These are phyloP conservation scores for Ursus arctos DNA, from an alignment of 2,113 vertebrate genomes.

Conservation along the genomic window DNA sequence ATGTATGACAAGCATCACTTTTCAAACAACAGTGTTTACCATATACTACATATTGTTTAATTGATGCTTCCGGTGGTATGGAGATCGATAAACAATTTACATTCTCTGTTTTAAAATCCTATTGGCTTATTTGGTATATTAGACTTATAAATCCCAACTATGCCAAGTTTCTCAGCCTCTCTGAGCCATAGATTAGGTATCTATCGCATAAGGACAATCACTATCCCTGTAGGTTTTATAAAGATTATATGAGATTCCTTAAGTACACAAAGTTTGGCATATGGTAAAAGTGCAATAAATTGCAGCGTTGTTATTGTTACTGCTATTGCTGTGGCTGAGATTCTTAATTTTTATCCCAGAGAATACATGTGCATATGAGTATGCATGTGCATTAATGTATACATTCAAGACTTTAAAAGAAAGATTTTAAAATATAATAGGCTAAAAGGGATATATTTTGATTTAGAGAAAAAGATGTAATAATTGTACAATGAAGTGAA, in stretches of 20 bases:
- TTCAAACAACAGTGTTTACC: not conserved
- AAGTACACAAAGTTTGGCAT: not conserved
- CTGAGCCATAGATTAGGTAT: not conserved
- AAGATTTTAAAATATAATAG: not conserved
- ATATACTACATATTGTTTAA: not conserved
- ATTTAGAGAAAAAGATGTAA: not conserved
- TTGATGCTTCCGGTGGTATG: not conserved
- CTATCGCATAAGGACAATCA: not conserved
- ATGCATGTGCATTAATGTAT: not conserved
- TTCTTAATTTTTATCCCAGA: not conserved
- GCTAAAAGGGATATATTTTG: not conserved
- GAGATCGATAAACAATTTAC: constrained; percentile 18
- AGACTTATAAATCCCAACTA: not conserved
- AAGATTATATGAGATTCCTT: not conserved
- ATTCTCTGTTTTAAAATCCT: not conserved
- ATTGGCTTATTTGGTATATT: not conserved
- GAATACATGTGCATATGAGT: too few species aligned
- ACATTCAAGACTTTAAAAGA: not conserved
- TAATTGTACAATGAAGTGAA: not conserved
- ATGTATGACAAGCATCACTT: not conserved
- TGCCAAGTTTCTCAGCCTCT: not conserved
- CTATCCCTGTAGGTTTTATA: not conserved
- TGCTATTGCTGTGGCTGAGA: not conserved
- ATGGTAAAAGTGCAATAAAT: not conserved
- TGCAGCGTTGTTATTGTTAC: not conserved